A percentile compares a stretch with the other conserved stretches of the same genome.
These are phyloP conservation scores for Anoura caudifer DNA, from an alignment of 2,113 vertebrate species.

Conservation along the genomic window DNA sequence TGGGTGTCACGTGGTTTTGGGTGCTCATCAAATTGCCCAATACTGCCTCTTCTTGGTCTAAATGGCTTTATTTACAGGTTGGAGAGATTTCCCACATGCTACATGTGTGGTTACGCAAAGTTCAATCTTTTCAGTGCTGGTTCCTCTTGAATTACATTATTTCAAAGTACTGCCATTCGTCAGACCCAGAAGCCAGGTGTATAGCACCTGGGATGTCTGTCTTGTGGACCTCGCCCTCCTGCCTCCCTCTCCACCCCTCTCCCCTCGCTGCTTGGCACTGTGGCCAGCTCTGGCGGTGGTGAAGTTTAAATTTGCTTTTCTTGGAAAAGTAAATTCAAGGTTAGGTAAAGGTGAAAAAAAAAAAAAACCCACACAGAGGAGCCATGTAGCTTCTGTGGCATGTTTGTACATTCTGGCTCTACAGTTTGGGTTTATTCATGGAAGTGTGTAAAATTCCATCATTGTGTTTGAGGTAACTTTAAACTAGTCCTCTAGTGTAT, in stretches of 20 bases:
- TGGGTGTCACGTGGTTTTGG: accelerated
- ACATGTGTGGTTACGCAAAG: background rate
- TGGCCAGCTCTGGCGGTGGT: background rate
- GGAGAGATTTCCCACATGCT: background rate
- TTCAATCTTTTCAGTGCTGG: no score
- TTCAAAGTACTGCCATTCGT: background rate
- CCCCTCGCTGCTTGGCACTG: accelerated
- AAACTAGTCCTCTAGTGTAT: background rate
- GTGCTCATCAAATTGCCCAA: background rate
- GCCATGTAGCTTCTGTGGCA: background rate
- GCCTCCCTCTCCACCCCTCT: background rate
- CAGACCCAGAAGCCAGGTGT: background rate
- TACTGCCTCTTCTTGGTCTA: background rate
- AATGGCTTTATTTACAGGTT: background rate
- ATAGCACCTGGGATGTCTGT: background rate
- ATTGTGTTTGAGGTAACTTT: background rate
- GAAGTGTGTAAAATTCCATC: background rate
- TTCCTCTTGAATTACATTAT: background rate
- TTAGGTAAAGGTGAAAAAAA: background rate
- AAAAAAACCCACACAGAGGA: background rate
- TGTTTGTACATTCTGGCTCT: background rate
- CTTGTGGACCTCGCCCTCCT: background rate
- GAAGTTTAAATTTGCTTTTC: background rate
- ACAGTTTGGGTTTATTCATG: background rate
- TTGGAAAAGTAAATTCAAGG: background rate